phyloP scores from a whole-genome alignment of 2,113 vertebrate genomes.

The Caracal caracal region DNA sequence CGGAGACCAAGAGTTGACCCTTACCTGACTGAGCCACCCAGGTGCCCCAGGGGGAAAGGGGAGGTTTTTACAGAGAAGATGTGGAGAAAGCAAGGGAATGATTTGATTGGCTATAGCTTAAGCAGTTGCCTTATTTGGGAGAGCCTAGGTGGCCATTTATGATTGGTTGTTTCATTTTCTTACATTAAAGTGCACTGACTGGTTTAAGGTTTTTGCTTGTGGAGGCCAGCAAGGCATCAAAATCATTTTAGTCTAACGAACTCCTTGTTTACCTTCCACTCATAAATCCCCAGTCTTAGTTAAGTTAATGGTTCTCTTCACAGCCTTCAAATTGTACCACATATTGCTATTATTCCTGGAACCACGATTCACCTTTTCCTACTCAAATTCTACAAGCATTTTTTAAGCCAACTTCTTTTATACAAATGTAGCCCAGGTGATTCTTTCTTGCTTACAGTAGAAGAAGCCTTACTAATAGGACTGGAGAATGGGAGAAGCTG shows the following conservation, averaged over 20 bases:
- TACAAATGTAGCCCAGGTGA: not conserved
- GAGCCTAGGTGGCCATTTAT: not conserved
- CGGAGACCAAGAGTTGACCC: too few relatives aligned
- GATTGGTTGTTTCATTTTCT: not conserved
- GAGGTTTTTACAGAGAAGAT: not conserved
- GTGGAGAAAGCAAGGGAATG: not conserved
- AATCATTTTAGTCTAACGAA: not conserved
- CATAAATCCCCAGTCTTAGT: not conserved
- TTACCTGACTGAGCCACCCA: too few relatives aligned
- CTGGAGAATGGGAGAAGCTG: not conserved
- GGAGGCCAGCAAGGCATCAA: not conserved
- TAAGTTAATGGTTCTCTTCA: constrained; percentile 27
- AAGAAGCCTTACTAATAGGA: not conserved
- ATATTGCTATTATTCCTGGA: not conserved
- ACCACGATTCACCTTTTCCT: not conserved
- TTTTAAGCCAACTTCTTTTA: constrained; percentile 8
- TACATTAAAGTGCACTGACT: not conserved
- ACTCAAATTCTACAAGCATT: not conserved
- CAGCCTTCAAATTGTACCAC: not conserved
- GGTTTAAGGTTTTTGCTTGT: not conserved
- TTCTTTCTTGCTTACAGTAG: not conserved
- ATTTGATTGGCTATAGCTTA: not conserved
- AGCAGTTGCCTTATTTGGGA: not conserved
- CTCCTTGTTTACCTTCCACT: not conserved
- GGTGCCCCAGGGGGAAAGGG: not conserved